Conservation (phyloP, 2,888 invertebrate genomes). For the Cephonodes hylas region DNA sequence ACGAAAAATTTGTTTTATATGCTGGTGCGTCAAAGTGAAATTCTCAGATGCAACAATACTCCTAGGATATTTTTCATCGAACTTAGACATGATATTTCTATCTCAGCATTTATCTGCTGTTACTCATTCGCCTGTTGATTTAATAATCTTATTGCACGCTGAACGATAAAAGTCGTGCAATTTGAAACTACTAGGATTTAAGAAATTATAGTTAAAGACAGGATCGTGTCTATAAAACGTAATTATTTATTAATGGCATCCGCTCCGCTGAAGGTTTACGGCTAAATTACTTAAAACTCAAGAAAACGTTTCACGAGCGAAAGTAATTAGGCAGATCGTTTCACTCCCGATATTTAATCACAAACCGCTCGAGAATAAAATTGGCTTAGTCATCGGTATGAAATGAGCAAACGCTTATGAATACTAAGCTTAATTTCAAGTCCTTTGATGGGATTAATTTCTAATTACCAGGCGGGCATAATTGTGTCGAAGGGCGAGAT, state of each 20-base stretch:
- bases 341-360: not conserved
- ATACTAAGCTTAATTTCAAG: not conserved
- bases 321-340: slow-evolving; percentile 4
- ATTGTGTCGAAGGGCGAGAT: too few relatives aligned
- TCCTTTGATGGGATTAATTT: not conserved
- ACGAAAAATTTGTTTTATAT: too few relatives aligned
- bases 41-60: too few relatives aligned
- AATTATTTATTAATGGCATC: not conserved
- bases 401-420: not conserved
- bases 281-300: not conserved
- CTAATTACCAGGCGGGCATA: not conserved
- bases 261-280: not conserved
- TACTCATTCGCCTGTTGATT: too few relatives aligned
- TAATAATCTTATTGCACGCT: not conserved
- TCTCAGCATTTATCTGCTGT: too few relatives aligned
- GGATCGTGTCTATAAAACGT: too few relatives aligned
- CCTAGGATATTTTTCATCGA: too few relatives aligned
- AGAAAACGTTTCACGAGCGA: not conserved
- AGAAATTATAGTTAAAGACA: not conserved
- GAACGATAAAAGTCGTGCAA: not conserved
- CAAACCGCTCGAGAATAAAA: not conserved
- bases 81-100: too few relatives aligned
- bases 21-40: too few relatives aligned
- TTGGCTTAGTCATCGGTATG: not conserved
- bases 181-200: not conserved